phyloP scores from a whole-genome alignment of 2,888 invertebrate species.

The Xylota segnis region DNA sequence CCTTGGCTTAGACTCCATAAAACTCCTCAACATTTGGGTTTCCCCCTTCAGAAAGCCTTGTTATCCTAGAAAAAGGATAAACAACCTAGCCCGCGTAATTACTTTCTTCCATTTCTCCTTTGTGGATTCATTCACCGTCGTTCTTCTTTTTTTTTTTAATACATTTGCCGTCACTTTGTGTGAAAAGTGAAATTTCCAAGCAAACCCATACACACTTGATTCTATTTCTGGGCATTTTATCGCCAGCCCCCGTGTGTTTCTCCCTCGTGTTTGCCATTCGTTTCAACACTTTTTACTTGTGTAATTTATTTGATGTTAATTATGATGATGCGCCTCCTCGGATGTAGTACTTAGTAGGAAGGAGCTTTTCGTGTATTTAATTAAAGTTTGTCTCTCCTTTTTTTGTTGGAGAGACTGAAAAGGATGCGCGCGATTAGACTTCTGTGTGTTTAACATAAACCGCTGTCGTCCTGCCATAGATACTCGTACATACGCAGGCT shows the following conservation, averaged over 20 bases:
- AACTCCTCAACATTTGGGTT: no score
- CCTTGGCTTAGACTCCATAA: no score
- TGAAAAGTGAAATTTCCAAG: neutral
- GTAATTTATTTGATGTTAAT: conserved; percentile 52
- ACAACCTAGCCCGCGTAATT: neutral
- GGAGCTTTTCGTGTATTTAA: conserved; percentile 9
- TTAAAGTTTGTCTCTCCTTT: neutral
- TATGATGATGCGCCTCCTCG: conserved; percentile 44
- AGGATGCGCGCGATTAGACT: neutral
- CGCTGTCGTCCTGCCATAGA: no score
- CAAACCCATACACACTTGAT: neutral
- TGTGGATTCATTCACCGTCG: neutral
- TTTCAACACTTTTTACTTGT: conserved; percentile 42
- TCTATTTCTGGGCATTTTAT: neutral
- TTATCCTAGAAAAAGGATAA: neutral
- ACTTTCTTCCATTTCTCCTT: neutral
- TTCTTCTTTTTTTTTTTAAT: neutral
- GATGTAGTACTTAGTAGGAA: conserved; percentile 25
- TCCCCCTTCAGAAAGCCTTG: no score
- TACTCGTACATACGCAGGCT: no score
- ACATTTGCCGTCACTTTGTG: no score
- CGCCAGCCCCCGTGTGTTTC: neutral
- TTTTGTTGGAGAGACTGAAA: neutral
- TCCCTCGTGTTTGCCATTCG: neutral
- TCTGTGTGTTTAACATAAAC: no score